Conservation (phyloP, 37 sponge, comb jelly and placozoan genomes). For the Cliona cf. orientalis region DNA sequence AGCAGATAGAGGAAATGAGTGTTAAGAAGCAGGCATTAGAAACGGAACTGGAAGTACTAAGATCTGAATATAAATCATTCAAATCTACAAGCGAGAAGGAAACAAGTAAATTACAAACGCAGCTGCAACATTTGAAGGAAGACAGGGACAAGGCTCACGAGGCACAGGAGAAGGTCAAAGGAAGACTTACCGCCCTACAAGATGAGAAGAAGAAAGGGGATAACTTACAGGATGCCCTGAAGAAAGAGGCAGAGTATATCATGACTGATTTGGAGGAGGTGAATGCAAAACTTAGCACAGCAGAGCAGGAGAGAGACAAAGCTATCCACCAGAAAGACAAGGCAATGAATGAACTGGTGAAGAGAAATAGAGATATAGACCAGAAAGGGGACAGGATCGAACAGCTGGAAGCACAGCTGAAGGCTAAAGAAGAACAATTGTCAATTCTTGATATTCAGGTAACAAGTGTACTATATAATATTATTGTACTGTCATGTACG, state of each 20-base stretch:
- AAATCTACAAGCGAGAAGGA: no score
- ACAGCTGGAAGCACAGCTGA: not conserved
- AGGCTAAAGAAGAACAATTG: not conserved
- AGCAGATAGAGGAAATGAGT: no score
- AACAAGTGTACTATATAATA: not conserved
- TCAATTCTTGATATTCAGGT: not conserved
- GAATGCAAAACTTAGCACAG: not conserved
- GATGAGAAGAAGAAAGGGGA: not conserved
- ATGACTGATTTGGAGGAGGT: not conserved
- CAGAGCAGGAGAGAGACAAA: not conserved
- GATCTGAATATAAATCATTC: no score
- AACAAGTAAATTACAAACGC: no score
- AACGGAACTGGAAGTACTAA: no score
- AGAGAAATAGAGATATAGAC: not conserved
- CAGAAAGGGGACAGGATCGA: slow-evolving; percentile 1
- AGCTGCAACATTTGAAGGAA: not conserved
- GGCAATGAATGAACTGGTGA: not conserved
- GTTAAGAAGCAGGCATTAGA: no score
- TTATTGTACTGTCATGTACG: not conserved
- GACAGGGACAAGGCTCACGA: not conserved
- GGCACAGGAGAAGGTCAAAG: not conserved
- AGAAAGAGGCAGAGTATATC: not conserved
- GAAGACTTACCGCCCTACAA: not conserved
- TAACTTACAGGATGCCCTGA: not conserved
- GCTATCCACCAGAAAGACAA: not conserved